Evolutionary conservation across 30 jellyfish, hydroid and myxozoan genomes (phyloP).

Genomic region (Morbakka virulenta): DNA sequence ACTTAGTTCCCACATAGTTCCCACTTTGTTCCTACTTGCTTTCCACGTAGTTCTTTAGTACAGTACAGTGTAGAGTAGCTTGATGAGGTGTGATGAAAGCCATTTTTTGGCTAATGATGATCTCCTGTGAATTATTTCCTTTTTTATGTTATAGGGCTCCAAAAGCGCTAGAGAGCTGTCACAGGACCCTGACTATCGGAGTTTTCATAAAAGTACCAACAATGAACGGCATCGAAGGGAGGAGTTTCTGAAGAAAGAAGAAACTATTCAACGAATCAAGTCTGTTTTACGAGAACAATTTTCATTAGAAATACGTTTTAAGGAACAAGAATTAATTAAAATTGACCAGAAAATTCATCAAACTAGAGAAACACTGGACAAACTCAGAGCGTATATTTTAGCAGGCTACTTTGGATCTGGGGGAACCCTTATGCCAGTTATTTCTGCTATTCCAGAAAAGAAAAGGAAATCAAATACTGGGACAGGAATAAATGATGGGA

Average conservation of each 20-base stretch:
- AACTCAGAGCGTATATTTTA: slow-evolving; percentile 76
- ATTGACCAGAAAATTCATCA: slow-evolving; percentile 77
- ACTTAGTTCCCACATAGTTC: no score
- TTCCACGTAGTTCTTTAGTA: no score
- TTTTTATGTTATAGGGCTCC: slow-evolving; percentile 27
- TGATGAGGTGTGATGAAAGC: no score
- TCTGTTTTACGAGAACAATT: slow-evolving; percentile 64
- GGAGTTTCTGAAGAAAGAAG: slow-evolving; percentile 47
- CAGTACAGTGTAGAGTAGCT: no score
- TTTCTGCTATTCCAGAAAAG: not conserved
- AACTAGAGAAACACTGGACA: slow-evolving; percentile 62
- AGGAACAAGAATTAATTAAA: slow-evolving; percentile 62
- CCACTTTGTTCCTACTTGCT: no score
- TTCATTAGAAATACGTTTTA: slow-evolving; percentile 59
- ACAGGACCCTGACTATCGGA: slow-evolving; percentile 87
- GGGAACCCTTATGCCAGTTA: slow-evolving; percentile 49
- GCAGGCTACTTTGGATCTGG: slow-evolving; percentile 89
- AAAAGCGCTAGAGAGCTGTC: not conserved
- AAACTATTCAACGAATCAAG: slow-evolving; percentile 52
- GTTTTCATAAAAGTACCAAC: slow-evolving; percentile 37
- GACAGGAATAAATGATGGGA: not conserved
- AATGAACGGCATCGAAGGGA: slow-evolving; percentile 37
- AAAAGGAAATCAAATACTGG: not conserved
- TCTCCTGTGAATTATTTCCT: no score
- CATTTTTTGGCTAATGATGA: no score